Evolutionary conservation across 2,888 invertebrate species (phyloP).

Genomic region (Molorchus minor): DNA sequence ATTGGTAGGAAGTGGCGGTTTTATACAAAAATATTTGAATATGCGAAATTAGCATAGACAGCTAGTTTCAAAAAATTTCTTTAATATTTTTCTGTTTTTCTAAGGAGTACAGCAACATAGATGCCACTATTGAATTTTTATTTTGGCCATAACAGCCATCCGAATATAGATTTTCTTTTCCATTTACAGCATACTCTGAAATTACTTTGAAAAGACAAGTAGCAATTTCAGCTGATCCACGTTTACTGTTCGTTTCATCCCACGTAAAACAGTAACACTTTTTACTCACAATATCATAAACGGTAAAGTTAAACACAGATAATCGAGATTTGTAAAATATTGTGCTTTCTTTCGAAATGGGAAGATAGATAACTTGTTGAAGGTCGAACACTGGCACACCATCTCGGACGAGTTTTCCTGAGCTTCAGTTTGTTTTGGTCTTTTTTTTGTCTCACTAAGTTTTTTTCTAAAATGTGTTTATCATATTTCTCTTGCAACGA

Average conservation of each 20-base stretch:
- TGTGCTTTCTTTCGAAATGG: constrained; percentile 32
- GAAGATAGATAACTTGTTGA: constrained; percentile 43
- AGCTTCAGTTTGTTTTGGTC: constrained; percentile 15
- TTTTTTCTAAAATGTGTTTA: constrained; percentile 39
- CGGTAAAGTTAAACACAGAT: constrained; percentile 28
- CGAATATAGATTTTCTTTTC: constrained; percentile 23
- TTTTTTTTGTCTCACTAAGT: constrained; percentile 35
- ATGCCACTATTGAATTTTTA: constrained; percentile 29
- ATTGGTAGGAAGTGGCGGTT: no score
- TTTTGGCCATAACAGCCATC: constrained; percentile 34
- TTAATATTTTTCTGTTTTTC: constrained; percentile 9
- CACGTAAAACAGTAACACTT: constrained; percentile 32
- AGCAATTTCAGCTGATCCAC: constrained; percentile 35
- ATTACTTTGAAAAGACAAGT: no score
- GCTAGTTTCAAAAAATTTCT: constrained; percentile 16
- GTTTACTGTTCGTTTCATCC: constrained; percentile 30
- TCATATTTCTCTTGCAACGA: constrained; percentile 34
- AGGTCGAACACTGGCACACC: constrained; percentile 46
- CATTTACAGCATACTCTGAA: constrained; percentile 13
- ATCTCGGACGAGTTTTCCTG: constrained; percentile 3
- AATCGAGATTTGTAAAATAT: constrained; percentile 35
- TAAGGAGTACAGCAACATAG: constrained; percentile 30
- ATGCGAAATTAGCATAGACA: no score
- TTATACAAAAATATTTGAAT: no score
- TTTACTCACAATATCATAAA: constrained; percentile 23